Conservation (phyloP, 2,113 vertebrate species). For the Poeciliopsis retropinna region DNA sequence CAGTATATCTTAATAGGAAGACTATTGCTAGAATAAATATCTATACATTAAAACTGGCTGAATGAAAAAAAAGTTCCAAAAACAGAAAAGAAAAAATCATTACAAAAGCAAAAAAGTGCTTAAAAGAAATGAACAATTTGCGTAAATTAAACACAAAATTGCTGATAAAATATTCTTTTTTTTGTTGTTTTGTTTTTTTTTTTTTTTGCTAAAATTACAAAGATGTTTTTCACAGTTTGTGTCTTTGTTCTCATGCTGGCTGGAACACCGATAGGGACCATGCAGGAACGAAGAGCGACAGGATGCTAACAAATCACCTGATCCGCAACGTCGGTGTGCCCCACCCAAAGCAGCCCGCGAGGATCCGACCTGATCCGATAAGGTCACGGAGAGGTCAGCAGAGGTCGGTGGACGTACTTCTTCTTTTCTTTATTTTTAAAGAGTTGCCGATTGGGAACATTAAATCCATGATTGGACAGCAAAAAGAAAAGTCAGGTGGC, state of each 20-base stretch:
- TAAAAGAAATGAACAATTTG: conserved; percentile 52
- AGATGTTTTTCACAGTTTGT: conserved; percentile 82
- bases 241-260: conserved; percentile 82
- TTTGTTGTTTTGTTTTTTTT: no score
- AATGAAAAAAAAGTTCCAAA: conserved; percentile 47
- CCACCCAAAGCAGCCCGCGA: conserved; percentile 22
- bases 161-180: conserved; percentile 58
- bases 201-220: conserved; percentile 67
- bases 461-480: conserved; percentile 3
- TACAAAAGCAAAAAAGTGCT: conserved; percentile 61
- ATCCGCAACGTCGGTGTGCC: conserved; percentile 51
- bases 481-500: conserved; percentile 1
- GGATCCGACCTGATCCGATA: conserved; percentile 45
- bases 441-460: background rate
- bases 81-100: conserved; percentile 32
- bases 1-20: conserved; percentile 84
- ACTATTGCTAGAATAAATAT: conserved; percentile 84
- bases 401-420: conserved; percentile 12
- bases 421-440: background rate
- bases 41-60: conserved; percentile 71
- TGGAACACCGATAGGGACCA: conserved; percentile 78
- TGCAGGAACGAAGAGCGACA: conserved; percentile 72
- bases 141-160: conserved; percentile 61
- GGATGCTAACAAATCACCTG: conserved; percentile 59
- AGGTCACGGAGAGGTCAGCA: conserved; percentile 30